Conservation (phyloP, 2,888 invertebrate genomes). For the Allophyes oxyacanthae region DNA sequence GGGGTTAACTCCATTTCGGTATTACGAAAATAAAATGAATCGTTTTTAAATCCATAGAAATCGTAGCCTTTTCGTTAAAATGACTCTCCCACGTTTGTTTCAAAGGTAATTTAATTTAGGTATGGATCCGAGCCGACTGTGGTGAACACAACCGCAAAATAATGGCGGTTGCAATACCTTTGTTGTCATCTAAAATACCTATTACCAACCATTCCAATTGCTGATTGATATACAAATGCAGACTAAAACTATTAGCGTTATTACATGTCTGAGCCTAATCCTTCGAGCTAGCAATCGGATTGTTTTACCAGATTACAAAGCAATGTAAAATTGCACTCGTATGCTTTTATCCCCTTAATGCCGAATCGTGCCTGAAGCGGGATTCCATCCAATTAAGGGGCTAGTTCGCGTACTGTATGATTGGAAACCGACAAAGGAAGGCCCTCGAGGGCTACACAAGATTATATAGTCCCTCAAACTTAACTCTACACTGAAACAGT, state of each 20-base stretch:
- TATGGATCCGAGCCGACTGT: conserved; percentile 16
- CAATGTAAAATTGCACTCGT: conserved; percentile 66
- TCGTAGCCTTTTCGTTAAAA: conserved; percentile 32
- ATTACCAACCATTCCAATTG: conserved; percentile 19
- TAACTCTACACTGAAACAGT: conserved; percentile 72
- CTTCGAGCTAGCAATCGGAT: conserved; percentile 49
- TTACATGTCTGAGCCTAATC: conserved; percentile 50
- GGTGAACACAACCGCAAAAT: conserved; percentile 36
- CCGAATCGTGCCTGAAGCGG: conserved; percentile 70
- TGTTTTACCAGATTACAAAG: conserved; percentile 63
- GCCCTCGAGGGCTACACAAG: conserved; percentile 63
- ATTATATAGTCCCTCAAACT: conserved; percentile 69
- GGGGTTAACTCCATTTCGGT: conserved; percentile 44
- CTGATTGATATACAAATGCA: conserved; percentile 26
- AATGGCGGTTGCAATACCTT: conserved; percentile 21
- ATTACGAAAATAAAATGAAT: conserved; percentile 40
- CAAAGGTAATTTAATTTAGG: conserved; percentile 47
- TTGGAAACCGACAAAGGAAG: conserved; percentile 77
- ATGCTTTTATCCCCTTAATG: conserved; percentile 62
- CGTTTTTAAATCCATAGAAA: conserved; percentile 23
- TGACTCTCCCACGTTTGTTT: conserved; percentile 26
- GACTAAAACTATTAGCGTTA: conserved; percentile 46
- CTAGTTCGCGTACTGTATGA: conserved; percentile 80
- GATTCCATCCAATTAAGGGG: conserved; percentile 82
- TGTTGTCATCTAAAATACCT: conserved; percentile 38